Percentiles rank a stretch among this genome's conserved stretches.
phyloP scores from a whole-genome alignment of 2,797 vertebrate species.

The Dallia pectoralis region DNA sequence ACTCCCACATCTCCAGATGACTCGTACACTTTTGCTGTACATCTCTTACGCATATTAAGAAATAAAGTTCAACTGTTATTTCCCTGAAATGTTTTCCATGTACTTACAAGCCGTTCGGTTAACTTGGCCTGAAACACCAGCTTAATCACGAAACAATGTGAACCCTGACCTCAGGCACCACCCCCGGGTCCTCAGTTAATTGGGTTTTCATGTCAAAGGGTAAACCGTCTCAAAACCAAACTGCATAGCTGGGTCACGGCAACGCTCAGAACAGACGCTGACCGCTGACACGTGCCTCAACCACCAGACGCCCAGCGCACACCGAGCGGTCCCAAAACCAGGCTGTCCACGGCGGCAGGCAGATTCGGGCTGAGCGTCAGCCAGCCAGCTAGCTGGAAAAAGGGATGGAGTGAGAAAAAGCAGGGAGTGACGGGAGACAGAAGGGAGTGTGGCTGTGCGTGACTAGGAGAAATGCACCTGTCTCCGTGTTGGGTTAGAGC shows the following conservation, averaged over 20 bases:
- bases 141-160: too few species aligned
- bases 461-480: slow-evolving; percentile 89
- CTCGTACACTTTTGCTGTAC: not conserved
- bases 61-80: slow-evolving; percentile 36
- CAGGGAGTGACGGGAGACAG: slow-evolving; percentile 41
- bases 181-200: slow-evolving; percentile 36
- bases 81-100: slow-evolving; percentile 47
- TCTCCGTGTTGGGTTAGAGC: slow-evolving; percentile 82
- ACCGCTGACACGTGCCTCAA: too few species aligned
- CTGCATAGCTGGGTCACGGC: slow-evolving; percentile 3
- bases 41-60: slow-evolving; percentile 37
- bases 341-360: not conserved
- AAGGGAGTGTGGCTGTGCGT: slow-evolving; percentile 76
- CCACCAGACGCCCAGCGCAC: too few species aligned
- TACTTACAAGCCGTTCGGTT: slow-evolving; percentile 42
- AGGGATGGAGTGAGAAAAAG: not conserved
- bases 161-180: not conserved
- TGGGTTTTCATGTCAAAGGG: slow-evolving; percentile 31
- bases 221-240: slow-evolving; percentile 17
- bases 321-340: not conserved
- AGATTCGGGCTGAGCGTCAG: slow-evolving; percentile 4
- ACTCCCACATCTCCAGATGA: slow-evolving; percentile 6
- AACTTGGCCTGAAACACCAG: slow-evolving; percentile 34
- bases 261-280: too few species aligned
- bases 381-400: slow-evolving; percentile 65